These are phyloP conservation scores for Acleris sparsana DNA, from an alignment of 2,888 invertebrate genomes.

Conservation along the genomic window DNA sequence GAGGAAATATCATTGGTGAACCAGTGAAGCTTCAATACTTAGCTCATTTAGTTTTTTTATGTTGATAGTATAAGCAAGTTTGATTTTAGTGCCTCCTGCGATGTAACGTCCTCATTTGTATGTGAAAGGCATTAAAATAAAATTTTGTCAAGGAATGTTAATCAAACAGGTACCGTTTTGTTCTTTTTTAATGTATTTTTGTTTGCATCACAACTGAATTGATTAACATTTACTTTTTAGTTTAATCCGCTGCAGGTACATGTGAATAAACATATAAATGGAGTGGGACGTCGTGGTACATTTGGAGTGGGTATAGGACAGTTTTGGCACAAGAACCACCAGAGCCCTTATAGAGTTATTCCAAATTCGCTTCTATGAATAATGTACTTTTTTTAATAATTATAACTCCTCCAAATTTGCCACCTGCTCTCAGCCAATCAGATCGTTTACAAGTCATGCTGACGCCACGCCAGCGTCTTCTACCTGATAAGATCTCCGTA, in stretches of 20 bases:
- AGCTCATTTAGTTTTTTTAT: conserved; percentile 62
- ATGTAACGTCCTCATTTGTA: conserved; percentile 25
- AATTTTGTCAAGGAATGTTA: conserved; percentile 52
- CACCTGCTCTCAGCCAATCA: no score
- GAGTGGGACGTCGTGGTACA: no score
- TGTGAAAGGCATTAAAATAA: conserved; percentile 58
- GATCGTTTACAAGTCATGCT: not conserved
- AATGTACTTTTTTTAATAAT: no score
- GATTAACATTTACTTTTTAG: conserved; percentile 61
- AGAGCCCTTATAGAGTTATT: no score
- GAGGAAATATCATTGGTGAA: conserved; percentile 57
- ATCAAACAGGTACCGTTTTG: conserved; percentile 47
- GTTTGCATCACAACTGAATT: conserved; percentile 45
- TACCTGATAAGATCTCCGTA: conserved; percentile 70
- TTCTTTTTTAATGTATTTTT: conserved; percentile 37
- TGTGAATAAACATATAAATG: not conserved
- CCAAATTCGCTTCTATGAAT: no score
- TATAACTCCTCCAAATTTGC: no score
- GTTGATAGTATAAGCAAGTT: conserved; percentile 51
- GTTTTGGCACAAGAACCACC: no score
- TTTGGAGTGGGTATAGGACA: no score
- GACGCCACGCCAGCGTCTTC: conserved; percentile 12
- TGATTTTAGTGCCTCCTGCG: conserved; percentile 56
- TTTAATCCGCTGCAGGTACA: conserved; percentile 49
- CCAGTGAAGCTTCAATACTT: conserved; percentile 64